Conservation (phyloP, 2,888 invertebrate genomes). For the Acronicta alni region DNA sequence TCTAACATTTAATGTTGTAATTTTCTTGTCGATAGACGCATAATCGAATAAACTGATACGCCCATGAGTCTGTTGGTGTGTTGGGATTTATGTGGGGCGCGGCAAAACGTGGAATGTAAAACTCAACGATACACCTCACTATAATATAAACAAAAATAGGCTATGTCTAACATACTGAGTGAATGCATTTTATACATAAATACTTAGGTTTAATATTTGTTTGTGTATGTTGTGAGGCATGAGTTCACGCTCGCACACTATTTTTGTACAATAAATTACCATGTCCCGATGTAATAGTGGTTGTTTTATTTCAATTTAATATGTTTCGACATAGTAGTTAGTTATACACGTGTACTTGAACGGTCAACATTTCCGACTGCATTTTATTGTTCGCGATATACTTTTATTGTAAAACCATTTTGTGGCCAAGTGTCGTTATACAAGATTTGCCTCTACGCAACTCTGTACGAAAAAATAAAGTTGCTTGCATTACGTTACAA, state of each 20-base stretch:
- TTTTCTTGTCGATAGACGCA: slow-evolving; percentile 42
- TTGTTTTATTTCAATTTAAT: slow-evolving; percentile 81
- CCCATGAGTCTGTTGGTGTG: slow-evolving; percentile 70
- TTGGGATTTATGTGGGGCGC: slow-evolving; percentile 75
- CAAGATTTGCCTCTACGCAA: slow-evolving; percentile 16
- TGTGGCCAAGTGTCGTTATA: slow-evolving; percentile 1
- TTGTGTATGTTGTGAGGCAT: slow-evolving; percentile 87
- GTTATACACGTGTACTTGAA: slow-evolving; percentile 40
- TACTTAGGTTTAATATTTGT: slow-evolving; percentile 84
- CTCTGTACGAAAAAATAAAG: slow-evolving; percentile 17
- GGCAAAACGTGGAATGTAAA: slow-evolving; percentile 79
- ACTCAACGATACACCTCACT: slow-evolving; percentile 85
- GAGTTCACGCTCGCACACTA: slow-evolving; percentile 88
- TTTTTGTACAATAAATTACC: slow-evolving; percentile 89
- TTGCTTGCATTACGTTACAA: slow-evolving; percentile 28
- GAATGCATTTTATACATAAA: slow-evolving; percentile 88
- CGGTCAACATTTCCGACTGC: slow-evolving; percentile 17
- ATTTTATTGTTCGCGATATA: slow-evolving; percentile 30
- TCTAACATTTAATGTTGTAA: slow-evolving; percentile 43
- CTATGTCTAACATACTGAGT: slow-evolving; percentile 87
- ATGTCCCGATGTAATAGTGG: slow-evolving; percentile 80
- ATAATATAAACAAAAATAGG: slow-evolving; percentile 83
- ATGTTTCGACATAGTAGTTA: slow-evolving; percentile 47
- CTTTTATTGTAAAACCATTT: slow-evolving; percentile 14
- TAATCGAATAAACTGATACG: slow-evolving; percentile 51